Percentiles rank a stretch among this genome's conserved stretches.
Conservation (phyloP, 2,888 invertebrate species). For the Agriopis marginaria region DNA sequence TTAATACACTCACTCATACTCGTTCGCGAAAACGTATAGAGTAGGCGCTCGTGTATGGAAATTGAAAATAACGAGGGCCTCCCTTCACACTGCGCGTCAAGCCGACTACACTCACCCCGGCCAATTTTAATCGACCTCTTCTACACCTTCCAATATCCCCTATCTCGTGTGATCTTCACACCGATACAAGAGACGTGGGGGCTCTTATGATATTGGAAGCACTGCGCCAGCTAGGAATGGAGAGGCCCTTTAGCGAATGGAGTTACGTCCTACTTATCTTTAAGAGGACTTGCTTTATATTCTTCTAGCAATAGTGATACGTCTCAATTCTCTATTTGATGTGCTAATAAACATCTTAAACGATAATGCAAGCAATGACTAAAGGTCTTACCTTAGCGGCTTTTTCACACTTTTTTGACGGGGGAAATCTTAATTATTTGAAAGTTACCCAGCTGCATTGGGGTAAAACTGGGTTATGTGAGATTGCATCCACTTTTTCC, state of each 20-base stretch:
- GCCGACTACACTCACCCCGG: constrained; percentile 72
- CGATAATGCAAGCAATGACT: background rate
- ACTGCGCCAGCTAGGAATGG: constrained; percentile 73
- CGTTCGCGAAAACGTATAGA: constrained; percentile 76
- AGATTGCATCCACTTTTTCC: too few relatives aligned
- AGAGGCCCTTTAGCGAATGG: constrained; percentile 84
- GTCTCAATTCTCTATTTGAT: constrained; percentile 75
- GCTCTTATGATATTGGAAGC: constrained; percentile 73
- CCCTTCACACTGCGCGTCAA: constrained; percentile 81
- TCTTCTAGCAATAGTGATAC: constrained; percentile 72
- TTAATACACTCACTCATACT: constrained; percentile 80
- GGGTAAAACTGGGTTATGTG: too few relatives aligned
- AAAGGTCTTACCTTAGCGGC: too few relatives aligned
- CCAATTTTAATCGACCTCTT: constrained; percentile 73
- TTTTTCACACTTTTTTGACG: too few relatives aligned
- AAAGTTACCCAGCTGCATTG: too few relatives aligned
- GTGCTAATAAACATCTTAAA: constrained; percentile 62
- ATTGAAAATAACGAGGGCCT: constrained; percentile 85
- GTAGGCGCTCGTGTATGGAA: constrained; percentile 83
- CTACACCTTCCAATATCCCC: constrained; percentile 68
- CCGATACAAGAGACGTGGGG: constrained; percentile 65
- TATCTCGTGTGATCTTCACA: constrained; percentile 68
- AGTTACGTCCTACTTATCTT: constrained; percentile 85
- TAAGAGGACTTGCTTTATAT: constrained; percentile 83
- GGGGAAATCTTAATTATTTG: too few relatives aligned